Evolutionary conservation across 2,113 vertebrate genomes (phyloP), one percentile per base, ranked within the genome.

Genomic region (Anser cygnoides): DNA sequence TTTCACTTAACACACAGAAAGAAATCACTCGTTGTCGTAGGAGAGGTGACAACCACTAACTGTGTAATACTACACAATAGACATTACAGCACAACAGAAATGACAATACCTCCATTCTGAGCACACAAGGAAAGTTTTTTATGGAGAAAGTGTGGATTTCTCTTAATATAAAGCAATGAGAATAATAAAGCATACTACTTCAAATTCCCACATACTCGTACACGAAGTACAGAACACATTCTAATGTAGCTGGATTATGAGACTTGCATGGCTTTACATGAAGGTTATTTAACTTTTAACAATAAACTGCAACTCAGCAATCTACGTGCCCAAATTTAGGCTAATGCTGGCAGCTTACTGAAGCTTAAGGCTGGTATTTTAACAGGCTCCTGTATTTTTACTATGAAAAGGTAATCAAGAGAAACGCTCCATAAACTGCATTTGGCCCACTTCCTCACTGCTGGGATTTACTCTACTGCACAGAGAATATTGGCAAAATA

Each of bases 261-360:
- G 89, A 93, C 77, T 84, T 87, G 35, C 10, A 81, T 18, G n/a
- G 72, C 29, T 81, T 92, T 88, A 93, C 1, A 4, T 26, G 57
- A 81, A 67, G 92, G 92, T 96, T 63, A 92, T 55, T 89, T 57
- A 46, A 66, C 57, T 78, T 83, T 62, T 62, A 67, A 74, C 35
- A 62, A 62, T 12, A 37, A 74, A 65, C 11, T 70, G 61, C 28
- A 54, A 74, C 52, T 71, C 72, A 84, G 57, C 77, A 87, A 87
- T n/a, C 54, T 89, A 65, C 1, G 8, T 78, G 43, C 41, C 61
- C 35, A 28, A 76, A 21, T 35, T 58, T 33, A 90, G 87, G 65
- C 35, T 46, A 84, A 62, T 0, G 16, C 76, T 84, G 68, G 80
- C 73, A 84, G 76, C 65, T 50, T 71, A 33, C 66, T 59, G 54